phyloP scores from a whole-genome alignment of 2,113 vertebrate species.

The Megaceryle maxima region DNA sequence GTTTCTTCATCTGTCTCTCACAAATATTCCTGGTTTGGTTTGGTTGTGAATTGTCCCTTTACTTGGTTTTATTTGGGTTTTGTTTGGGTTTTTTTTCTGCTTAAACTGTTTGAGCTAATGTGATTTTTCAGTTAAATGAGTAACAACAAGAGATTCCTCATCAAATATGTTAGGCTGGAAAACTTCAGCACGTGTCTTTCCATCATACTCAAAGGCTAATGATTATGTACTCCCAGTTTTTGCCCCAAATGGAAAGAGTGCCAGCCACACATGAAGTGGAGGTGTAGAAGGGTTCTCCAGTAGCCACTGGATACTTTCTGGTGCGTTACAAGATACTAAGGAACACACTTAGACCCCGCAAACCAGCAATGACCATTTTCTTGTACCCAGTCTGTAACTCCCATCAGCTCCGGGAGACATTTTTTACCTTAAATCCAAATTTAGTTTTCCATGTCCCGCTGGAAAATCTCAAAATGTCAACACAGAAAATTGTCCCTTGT shows the following conservation, averaged over 20 bases:
- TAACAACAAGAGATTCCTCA: not conserved
- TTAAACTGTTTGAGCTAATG: not conserved
- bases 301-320: not conserved
- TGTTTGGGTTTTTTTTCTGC: not conserved
- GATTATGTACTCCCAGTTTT: not conserved
- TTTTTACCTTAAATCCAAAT: not conserved
- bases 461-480: slow-evolving; percentile 1
- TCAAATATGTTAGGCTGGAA: not conserved
- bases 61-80: not conserved
- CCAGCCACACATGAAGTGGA: not conserved
- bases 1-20: not conserved
- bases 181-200: not conserved
- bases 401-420: not conserved
- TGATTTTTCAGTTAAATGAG: slow-evolving; percentile 20
- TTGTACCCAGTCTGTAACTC: not conserved
- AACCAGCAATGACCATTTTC: not conserved
- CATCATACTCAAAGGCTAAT: not conserved
- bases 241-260: not conserved
- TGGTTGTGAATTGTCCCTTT: not conserved
- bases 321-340: not conserved
- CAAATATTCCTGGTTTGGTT: not conserved
- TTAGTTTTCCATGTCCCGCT: not conserved
- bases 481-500: not conserved
- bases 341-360: not conserved
- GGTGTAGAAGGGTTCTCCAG: not conserved